Percentiles rank a stretch among this genome's conserved stretches.
These are phyloP conservation scores for Apostichopus parvimensis DNA, from an alignment of 35 echinoderm and acorn worm genomes.

Conservation along the genomic window DNA sequence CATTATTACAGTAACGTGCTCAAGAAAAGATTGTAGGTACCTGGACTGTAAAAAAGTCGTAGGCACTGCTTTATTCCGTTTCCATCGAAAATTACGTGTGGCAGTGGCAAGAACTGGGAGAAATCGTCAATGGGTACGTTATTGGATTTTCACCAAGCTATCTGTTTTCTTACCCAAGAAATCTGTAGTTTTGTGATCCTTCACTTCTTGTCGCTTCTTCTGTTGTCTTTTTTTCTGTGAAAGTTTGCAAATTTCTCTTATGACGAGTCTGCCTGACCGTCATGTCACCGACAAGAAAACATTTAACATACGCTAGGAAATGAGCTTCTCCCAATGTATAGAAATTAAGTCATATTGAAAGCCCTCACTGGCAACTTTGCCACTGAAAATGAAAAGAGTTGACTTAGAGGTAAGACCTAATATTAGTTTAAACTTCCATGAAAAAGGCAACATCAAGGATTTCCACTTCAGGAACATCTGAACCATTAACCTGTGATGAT, in stretches of 20 bases:
- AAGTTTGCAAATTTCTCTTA: constrained; percentile 16
- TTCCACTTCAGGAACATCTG: background rate
- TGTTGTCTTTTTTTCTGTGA: background rate
- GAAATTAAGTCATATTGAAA: constrained; percentile 26
- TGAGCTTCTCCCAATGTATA: background rate
- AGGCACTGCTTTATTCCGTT: constrained; percentile 30
- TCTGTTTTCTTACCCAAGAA: constrained; percentile 41
- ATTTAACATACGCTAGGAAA: constrained; percentile 11
- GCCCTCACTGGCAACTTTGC: background rate
- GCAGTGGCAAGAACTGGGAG: constrained; percentile 43
- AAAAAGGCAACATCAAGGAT: background rate
- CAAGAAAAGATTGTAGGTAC: background rate
- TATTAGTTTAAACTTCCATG: background rate
- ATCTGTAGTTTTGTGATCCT: constrained; percentile 53
- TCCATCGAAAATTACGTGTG: constrained; percentile 28
- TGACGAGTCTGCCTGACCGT: background rate
- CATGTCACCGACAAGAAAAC: background rate
- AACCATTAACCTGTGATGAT: background rate
- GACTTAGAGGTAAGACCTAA: background rate
- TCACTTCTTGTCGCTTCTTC: constrained; percentile 20
- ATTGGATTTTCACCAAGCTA: constrained; percentile 39
- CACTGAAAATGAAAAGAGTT: background rate
- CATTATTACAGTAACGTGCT: background rate
- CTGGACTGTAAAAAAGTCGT: background rate
- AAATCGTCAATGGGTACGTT: constrained; percentile 7